phyloP scores from a whole-genome alignment of 2,797 vertebrate genomes.

The Gallirallus australis region DNA sequence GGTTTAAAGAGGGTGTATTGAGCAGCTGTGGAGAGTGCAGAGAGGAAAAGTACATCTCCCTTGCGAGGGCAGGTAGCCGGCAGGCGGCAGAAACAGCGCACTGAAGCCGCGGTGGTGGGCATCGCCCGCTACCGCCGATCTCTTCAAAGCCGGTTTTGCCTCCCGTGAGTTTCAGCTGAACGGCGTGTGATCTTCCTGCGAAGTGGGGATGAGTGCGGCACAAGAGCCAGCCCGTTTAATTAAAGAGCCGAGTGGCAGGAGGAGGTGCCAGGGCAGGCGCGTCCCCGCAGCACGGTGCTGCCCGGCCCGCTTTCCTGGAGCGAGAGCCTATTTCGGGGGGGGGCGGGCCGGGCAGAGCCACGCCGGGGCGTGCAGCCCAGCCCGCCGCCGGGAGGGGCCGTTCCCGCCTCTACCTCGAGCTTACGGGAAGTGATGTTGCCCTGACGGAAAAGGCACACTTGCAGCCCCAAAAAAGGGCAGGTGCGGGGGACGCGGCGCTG shows the following conservation, averaged over 20 bases:
- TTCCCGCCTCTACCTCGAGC: not conserved
- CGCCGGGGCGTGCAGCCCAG: not conserved
- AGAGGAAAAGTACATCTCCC: not conserved
- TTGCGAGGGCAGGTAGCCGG: not conserved
- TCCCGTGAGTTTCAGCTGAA: fast-evolving
- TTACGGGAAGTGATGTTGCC: constrained; percentile 80
- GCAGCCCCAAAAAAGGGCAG: constrained; percentile 30
- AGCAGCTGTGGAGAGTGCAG: not conserved
- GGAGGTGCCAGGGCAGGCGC: not conserved
- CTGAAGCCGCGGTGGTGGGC: not conserved
- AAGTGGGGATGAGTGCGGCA: not conserved
- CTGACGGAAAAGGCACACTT: constrained; percentile 63
- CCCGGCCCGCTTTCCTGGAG: not conserved
- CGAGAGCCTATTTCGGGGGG: not conserved
- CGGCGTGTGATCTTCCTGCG: not conserved
- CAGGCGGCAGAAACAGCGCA: not conserved
- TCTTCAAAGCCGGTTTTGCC: not conserved
- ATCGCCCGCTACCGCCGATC: not conserved
- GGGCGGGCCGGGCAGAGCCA: not conserved
- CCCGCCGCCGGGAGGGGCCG: not conserved
- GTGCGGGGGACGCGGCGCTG: not conserved
- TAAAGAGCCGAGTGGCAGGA: not conserved
- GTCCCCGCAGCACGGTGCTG: not conserved
- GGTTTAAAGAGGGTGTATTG: not conserved
- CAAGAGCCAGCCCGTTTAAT: fast-evolving